Evolutionary conservation across 2,888 invertebrate genomes (phyloP), one percentile per base, ranked within the genome.

Genomic region (Drosophila prostipennis): DNA sequence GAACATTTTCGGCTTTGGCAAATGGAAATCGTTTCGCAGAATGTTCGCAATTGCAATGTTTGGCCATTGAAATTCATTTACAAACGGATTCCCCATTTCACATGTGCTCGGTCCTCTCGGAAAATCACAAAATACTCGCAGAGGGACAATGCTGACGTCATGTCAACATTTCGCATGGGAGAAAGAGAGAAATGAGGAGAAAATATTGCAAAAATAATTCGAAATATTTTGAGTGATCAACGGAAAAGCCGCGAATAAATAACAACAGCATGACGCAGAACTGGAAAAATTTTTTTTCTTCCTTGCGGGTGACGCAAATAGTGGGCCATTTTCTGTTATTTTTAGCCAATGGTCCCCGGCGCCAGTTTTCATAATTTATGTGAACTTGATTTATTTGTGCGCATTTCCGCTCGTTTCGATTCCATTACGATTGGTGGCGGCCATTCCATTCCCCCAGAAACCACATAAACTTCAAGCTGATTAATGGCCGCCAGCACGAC

Each of bases 381-480:
- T 64, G 63, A 64, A 75, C 60, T 63, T 85, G 82, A 85, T 87
- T 79, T 79, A 82, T 87, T 72, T 68, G 43, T 16, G 14, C 34
- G 68, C 65, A 71, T 84, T 87, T 87, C 69, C 74, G 61, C 68
- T 54, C 70, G 60, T 78, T 81, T 81, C 65, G 79, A 82, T 77
- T 76, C 72, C 83, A 77, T 85, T 79, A 68, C 82, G 73, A 82
- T 85, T 87, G 81, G 76, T 68, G 72, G 72, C 76, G 76, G 64
- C 71, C 72, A n/a, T n/a, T n/a, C n/a, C n/a, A 46, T 74, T 61
- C 36, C 29, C 6, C 16, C 8, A 26, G 23, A 26, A 43, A n/a
- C 16, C 16, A 32, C 48, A 48, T 40, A n/a, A 32, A 58, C 14
- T 43, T 55, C 57, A 48, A 51, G 69, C 74, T 81, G 88, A 82